Evolutionary conservation across 2,797 vertebrate genomes (phyloP).

Genomic region (Clarias fuscus): DNA sequence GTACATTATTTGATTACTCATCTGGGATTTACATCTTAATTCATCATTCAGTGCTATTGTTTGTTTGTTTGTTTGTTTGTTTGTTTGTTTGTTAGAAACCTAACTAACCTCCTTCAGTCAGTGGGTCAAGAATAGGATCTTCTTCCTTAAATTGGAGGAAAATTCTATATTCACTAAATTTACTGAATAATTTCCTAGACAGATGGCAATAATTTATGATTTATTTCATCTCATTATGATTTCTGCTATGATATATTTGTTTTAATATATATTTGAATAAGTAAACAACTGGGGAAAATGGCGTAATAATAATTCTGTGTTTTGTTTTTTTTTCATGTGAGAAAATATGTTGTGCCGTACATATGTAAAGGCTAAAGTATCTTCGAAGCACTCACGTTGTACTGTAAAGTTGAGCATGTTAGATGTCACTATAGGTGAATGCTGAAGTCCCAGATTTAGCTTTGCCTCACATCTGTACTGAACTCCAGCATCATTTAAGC

Average conservation of each 20-base stretch:
- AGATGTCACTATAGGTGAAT: not conserved
- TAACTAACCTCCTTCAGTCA: not conserved
- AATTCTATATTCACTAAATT: not conserved
- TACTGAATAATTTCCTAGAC: not conserved
- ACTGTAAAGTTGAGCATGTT: not conserved
- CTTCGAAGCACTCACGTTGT: not conserved
- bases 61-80: not conserved
- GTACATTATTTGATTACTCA: too few species aligned
- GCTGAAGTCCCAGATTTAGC: not conserved
- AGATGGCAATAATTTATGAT: not conserved
- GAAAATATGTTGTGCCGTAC: not conserved
- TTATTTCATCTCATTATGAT: not conserved
- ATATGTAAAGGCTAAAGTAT: not conserved
- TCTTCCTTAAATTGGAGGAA: not conserved
- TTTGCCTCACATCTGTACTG: conserved; percentile 56
- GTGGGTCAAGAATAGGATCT: not conserved
- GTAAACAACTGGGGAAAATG: not conserved
- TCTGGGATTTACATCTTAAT: not conserved
- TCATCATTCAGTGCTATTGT: not conserved
- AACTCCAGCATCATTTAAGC: conserved; percentile 42
- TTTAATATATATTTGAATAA: not conserved
- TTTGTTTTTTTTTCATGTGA: not conserved
- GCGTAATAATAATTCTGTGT: not conserved
- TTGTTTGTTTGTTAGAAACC: not conserved
- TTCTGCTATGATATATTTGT: too few species aligned